Percentiles rank a stretch among this genome's conserved stretches.
Conservation (phyloP, 2,888 invertebrate species). For the Oxystoma pomonae region DNA sequence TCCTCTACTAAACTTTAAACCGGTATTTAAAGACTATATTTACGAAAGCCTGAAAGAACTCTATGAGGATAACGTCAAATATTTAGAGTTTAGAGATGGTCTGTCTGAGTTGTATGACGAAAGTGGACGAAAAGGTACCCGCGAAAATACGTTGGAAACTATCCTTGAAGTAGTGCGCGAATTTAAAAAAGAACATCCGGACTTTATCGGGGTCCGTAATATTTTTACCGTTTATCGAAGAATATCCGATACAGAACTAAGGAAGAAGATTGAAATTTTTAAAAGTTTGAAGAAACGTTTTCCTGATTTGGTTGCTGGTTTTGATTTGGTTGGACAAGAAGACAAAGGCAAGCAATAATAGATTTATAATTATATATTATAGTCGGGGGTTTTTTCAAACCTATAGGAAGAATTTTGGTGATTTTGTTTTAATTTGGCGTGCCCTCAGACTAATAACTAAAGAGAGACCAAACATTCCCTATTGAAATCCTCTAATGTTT, state of each 20-base stretch:
- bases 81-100: slow-evolving; percentile 56
- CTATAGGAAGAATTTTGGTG: too few relatives aligned
- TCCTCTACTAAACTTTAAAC: slow-evolving; percentile 51
- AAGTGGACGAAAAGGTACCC: not conserved
- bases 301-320: slow-evolving; percentile 68
- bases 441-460: too few relatives aligned
- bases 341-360: slow-evolving; percentile 56
- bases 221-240: slow-evolving; percentile 56
- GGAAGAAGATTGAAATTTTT: slow-evolving; percentile 24
- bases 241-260: slow-evolving; percentile 44
- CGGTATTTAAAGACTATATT: slow-evolving; percentile 54
- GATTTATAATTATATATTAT: too few relatives aligned
- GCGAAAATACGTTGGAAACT: not conserved
- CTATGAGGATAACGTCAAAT: slow-evolving; percentile 59
- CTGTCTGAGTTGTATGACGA: slow-evolving; percentile 49
- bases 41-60: slow-evolving; percentile 54
- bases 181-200: slow-evolving; percentile 53
- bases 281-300: slow-evolving; percentile 17
- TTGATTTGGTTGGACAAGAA: slow-evolving; percentile 79
- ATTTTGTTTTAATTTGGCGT: too few relatives aligned
- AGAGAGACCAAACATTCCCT: too few relatives aligned
- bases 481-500: too few relatives aligned
- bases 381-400: too few relatives aligned
- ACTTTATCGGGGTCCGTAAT: slow-evolving; percentile 56
- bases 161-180: slow-evolving; percentile 38